Percentiles rank a stretch among this genome's conserved stretches.
These are phyloP conservation scores for Elgaria multicarinata DNA, from an alignment of 2,113 vertebrate species.

Conservation along the genomic window DNA sequence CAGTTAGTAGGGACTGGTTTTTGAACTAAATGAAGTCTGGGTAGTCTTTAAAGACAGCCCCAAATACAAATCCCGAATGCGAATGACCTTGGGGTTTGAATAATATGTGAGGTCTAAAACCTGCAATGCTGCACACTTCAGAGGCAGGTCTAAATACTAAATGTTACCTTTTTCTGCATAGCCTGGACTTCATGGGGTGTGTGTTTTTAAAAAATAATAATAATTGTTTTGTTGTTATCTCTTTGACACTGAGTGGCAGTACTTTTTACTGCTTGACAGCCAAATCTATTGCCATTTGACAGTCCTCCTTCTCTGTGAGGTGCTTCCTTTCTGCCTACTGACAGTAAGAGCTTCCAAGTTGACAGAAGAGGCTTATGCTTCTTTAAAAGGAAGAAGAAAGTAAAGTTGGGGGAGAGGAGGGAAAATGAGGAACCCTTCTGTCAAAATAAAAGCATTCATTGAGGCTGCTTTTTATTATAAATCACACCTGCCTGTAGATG, in stretches of 20 bases:
- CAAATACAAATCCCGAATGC: background rate
- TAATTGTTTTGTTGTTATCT: constrained; percentile 82
- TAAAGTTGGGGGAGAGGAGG: constrained; percentile 63
- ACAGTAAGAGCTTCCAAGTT: constrained; percentile 79
- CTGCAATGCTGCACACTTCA: constrained; percentile 25
- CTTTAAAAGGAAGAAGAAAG: constrained; percentile 76
- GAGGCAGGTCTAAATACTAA: constrained; percentile 27
- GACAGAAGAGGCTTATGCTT: constrained; percentile 74
- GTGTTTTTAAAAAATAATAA: constrained; percentile 54
- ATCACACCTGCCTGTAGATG: constrained; percentile 55
- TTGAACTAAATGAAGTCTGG: background rate
- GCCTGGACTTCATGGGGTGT: constrained; percentile 60
- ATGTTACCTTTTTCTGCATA: constrained; percentile 70
- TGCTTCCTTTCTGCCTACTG: constrained; percentile 78
- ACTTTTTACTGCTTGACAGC: constrained; percentile 78
- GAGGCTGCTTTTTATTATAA: constrained; percentile 54
- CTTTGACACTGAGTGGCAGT: constrained; percentile 80
- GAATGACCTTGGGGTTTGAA: background rate
- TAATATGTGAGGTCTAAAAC: background rate
- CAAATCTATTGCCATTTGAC: constrained; percentile 76
- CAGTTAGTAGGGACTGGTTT: background rate
- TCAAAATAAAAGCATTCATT: constrained; percentile 79
- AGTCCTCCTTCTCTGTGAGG: constrained; percentile 68
- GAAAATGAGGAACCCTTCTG: constrained; percentile 58
- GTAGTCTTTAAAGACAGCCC: background rate